Evolutionary conservation across 35 echinoderm and acorn worm genomes (phyloP), one percentile per base, ranked within the genome.

Genomic region (Apostichopus japonicus): DNA sequence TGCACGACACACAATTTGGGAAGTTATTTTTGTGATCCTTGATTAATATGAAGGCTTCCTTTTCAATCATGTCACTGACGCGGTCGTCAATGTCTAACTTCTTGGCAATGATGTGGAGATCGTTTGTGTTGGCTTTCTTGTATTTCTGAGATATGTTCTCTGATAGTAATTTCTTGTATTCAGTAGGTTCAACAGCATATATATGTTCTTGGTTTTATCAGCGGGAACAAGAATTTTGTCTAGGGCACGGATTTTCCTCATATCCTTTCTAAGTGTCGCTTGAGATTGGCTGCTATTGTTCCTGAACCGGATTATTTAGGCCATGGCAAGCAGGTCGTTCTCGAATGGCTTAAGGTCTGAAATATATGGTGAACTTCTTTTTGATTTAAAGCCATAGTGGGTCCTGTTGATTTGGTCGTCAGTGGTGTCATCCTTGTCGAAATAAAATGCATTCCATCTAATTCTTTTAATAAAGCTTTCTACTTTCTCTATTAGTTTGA

Each of bases 21-120:
- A 94, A 94, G 79, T 94, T 92, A n/a, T 72, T 79, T 57, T 92
- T 92, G 65, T 94, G 93, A 55, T 94, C 93, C 65, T 94, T 94
- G 17, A 94, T 17, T 15, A 77, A 59, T n/a, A 94, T 79, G 59
- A 92, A 94, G 13, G 93, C 93, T 10, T 77, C 53, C 56, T 54
- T 86, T 72, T 73, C 22, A 8, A 72, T 62, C 23, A 44, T 83
- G 54, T 6, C 10, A 4, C 86, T 75, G 19, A 92, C 63, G 1
- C 2, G 23, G 71, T 90, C 62, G 54, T 16, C 17, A 57, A 87
- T 87, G 9, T 56, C 59, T 19, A 87, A 54, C 13, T 87, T 25
- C 14, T 15, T 9, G 54, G 83, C 83, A 8, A 55, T 53, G 5
- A 6, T 25, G 4, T 61, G 7, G 13, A 87, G 58, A 21, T 87